Evolutionary conservation across 2,888 invertebrate species (phyloP).

Genomic region (Nymphalis urticae): DNA sequence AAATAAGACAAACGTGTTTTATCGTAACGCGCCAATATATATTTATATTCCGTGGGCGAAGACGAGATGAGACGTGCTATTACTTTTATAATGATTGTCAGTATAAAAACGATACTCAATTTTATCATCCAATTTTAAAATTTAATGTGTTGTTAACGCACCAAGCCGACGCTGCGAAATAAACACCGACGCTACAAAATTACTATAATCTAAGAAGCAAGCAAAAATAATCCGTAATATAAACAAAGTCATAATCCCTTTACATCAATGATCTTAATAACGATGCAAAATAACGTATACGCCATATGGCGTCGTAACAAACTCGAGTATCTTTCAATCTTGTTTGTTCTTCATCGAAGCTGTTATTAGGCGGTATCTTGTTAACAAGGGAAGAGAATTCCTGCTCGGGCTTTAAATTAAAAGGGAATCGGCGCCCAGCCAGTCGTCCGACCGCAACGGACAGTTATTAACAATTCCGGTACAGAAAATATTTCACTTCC

Average conservation of each 20-base stretch:
- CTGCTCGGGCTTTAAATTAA: slow-evolving; percentile 77
- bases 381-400: slow-evolving; percentile 61
- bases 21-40: too few species aligned
- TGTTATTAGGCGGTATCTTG: slow-evolving; percentile 78
- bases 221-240: slow-evolving; percentile 21
- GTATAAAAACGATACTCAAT: slow-evolving; percentile 15
- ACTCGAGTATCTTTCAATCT: slow-evolving; percentile 57
- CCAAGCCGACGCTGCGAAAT: slow-evolving; percentile 14
- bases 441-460: slow-evolving; percentile 67
- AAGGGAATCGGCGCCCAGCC: slow-evolving; percentile 68
- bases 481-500: slow-evolving; percentile 79
- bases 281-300: slow-evolving; percentile 53
- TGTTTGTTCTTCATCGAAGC: slow-evolving; percentile 73
- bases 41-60: neutral
- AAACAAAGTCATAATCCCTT: slow-evolving; percentile 25
- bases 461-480: slow-evolving; percentile 79
- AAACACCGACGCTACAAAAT: slow-evolving; percentile 28
- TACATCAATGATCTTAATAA: slow-evolving; percentile 34
- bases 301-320: slow-evolving; percentile 69
- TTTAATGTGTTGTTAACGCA: slow-evolving; percentile 16
- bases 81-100: slow-evolving; percentile 1
- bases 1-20: too few species aligned
- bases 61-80: too few species aligned
- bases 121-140: slow-evolving; percentile 9
- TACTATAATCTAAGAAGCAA: slow-evolving; percentile 28